Conservation (phyloP, 2,797 vertebrate genomes). For the Decapterus maruadsi region DNA sequence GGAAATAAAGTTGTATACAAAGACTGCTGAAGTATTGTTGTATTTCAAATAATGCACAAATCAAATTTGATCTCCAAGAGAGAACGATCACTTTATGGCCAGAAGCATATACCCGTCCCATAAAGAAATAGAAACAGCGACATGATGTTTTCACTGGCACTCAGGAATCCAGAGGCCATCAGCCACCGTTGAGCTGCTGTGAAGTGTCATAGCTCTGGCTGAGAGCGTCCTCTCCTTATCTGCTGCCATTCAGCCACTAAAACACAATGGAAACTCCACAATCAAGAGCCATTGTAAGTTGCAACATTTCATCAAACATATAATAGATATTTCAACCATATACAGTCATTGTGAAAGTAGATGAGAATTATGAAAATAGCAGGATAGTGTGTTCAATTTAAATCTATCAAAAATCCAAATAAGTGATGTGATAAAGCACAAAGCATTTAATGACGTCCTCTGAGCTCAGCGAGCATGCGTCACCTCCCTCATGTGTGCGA, state of each 20-base stretch:
- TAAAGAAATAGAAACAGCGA: not conserved
- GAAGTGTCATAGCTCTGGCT: not conserved
- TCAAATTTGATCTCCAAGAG: not conserved
- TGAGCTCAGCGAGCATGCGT: not conserved
- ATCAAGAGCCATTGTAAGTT: not conserved
- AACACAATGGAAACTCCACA: not conserved
- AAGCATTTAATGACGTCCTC: too few relatives aligned
- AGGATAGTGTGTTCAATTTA: not conserved
- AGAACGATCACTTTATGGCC: not conserved
- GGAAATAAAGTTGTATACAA: not conserved
- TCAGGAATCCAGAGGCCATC: fast-evolving
- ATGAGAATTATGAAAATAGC: not conserved
- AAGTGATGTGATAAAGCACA: not conserved
- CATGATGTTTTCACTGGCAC: not conserved
- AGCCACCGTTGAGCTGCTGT: not conserved
- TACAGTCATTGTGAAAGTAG: not conserved
- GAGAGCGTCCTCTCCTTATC: not conserved
- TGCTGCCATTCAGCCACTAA: not conserved
- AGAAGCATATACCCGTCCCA: not conserved
- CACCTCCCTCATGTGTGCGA: not conserved
- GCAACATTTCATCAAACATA: not conserved
- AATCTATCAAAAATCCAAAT: not conserved
- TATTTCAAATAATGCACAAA: not conserved
- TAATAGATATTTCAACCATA: not conserved
- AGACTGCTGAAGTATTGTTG: not conserved